Evolutionary conservation across 1,140 invertebrate species (phyloP).

Genomic region (Drosophila obscura): DNA sequence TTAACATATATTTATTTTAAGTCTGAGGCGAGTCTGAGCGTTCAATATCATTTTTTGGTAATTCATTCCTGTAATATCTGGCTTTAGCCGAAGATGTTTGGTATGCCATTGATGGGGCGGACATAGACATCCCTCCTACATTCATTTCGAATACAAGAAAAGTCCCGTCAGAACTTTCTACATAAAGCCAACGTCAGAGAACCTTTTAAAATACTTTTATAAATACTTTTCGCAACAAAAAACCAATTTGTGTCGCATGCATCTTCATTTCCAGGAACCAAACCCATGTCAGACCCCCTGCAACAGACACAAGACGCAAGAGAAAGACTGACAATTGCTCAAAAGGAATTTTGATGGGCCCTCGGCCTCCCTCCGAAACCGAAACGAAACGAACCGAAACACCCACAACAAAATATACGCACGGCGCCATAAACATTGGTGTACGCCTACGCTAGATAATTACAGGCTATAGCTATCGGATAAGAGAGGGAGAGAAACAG

Average conservation of each 20-base stretch:
- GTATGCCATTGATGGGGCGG: no score
- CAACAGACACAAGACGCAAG: slow-evolving; percentile 1
- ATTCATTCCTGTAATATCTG: no score
- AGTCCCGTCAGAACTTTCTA: no score
- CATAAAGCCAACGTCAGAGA: no score
- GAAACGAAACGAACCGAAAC: slow-evolving; percentile 21
- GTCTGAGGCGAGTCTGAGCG: no score
- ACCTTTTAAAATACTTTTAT: not conserved
- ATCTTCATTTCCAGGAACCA: slow-evolving; percentile 6
- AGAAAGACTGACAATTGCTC: slow-evolving; percentile 26
- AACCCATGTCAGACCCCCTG: slow-evolving; percentile 7
- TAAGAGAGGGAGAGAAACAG: not conserved
- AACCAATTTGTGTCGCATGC: slow-evolving; percentile 17
- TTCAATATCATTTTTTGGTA: no score
- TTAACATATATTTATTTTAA: no score
- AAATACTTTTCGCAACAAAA: not conserved
- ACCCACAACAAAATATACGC: slow-evolving; percentile 25
- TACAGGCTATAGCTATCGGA: slow-evolving; percentile 53
- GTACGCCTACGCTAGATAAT: slow-evolving; percentile 71
- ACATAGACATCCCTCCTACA: no score
- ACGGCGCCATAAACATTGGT: slow-evolving; percentile 53
- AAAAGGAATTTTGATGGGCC: slow-evolving; percentile 34
- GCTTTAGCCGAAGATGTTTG: no score
- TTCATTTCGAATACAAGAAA: no score
- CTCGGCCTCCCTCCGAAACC: slow-evolving; percentile 10